Base-by-base conservation (phyloP, 1,140 invertebrate species). In the Brachionus rotundiformis region DNA sequence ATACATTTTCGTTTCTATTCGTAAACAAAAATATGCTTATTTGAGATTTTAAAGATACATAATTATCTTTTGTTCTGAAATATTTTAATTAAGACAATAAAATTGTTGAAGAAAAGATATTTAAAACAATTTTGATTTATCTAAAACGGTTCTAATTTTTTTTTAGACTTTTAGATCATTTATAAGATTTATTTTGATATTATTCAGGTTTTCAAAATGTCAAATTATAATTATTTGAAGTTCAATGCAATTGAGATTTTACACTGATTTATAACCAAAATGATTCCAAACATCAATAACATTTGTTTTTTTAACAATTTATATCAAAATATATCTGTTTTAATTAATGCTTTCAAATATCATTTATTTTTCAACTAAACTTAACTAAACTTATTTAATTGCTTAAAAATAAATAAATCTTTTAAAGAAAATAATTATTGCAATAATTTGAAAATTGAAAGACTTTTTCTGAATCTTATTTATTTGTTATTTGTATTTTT, bases 331-430 rank as follows among this genome's bases (percentile, higher is more conserved):
- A 54, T 19, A 54, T 54, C 47, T 54, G 5, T 54, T 54, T 19
- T 54, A 54, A 54, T 54, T 54, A 54, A 54, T 54, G 47, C 47
- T 16, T 54, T 54, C 47, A 54, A 54, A 54, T 54, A 54, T 10
- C 47, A 54, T 16, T 54, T 54, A 19, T 8, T 2, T 54, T 54
- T 23, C 16, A 54, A 0, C 47, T 7, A 54, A 54, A 16, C 7
- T 23, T 19, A 39, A 7, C n/a, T 41, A 2, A 41, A 13, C 39
- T 41, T 41, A 19, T 54, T 8, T 54, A 54, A 54, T 54, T 54
- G 47, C n/a, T 54, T 7, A 19, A 54, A 54, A 54, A 54, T 54
- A 54, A 54, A 54, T 19, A 54, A 41, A 41, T 41, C 39, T 13
- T 13, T 41, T 11, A 41, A 54, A 54, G 19, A 49, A 54, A 54